Conservation (phyloP, 2,797 vertebrate genomes). For the Tokudaia muenninki region DNA sequence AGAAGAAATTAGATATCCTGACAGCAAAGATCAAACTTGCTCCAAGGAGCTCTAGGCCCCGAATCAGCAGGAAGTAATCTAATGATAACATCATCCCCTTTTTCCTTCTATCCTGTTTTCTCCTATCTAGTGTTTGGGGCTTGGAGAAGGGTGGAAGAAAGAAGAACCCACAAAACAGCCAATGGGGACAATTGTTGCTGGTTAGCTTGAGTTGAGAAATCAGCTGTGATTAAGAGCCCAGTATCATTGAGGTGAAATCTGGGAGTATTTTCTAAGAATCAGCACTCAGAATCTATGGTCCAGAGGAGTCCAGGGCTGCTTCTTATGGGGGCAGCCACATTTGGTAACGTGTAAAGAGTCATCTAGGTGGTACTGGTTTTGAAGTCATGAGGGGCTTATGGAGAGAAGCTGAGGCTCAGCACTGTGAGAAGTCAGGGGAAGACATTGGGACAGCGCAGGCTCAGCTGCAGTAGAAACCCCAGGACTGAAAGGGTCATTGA, state of each 20-base stretch:
- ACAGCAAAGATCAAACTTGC: not conserved
- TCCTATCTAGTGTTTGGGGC: not conserved
- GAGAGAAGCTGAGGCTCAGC: not conserved
- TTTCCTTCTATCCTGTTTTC: not conserved
- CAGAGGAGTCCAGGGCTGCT: not conserved
- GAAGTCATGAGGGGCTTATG: not conserved
- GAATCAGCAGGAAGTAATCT: not conserved
- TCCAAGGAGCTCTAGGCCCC: not conserved
- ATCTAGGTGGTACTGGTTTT: not conserved
- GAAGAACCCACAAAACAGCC: not conserved
- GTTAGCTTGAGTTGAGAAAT: not conserved
- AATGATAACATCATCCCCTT: not conserved
- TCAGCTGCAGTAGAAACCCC: not conserved
- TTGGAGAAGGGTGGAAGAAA: not conserved
- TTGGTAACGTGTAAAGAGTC: not conserved
- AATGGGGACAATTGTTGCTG: not conserved
- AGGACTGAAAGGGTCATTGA: not conserved
- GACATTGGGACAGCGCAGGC: not conserved
- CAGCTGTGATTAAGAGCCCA: not conserved
- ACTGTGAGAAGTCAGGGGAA: not conserved
- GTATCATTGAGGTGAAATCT: not conserved
- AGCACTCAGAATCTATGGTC: not conserved
- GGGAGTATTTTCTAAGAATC: not conserved
- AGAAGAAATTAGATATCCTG: not conserved
- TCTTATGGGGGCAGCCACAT: not conserved